Percentiles rank a stretch among this genome's conserved stretches.
Conservation (phyloP, 2,888 invertebrate genomes). For the Cataglyphis cursor region DNA sequence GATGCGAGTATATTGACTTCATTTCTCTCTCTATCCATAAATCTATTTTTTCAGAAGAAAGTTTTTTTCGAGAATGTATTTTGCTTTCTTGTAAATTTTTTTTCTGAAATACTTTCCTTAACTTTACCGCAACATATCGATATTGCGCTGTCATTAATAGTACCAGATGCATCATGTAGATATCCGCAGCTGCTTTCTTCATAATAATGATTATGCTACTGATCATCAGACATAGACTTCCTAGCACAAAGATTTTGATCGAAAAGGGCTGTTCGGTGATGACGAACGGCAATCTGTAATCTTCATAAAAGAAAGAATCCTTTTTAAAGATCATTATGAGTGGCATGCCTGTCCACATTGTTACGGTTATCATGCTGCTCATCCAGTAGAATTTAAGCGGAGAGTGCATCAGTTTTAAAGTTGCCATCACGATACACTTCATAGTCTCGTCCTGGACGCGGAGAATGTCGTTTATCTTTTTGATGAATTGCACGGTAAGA, state of each 20-base stretch:
- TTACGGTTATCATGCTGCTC: slow-evolving; percentile 14
- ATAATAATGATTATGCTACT: slow-evolving; percentile 44
- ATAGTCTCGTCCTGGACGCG: slow-evolving; percentile 47
- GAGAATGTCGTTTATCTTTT: slow-evolving; percentile 63
- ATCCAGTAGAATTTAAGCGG: slow-evolving; percentile 67
- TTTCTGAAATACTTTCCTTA: slow-evolving; percentile 57
- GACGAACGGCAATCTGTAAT: slow-evolving; percentile 69
- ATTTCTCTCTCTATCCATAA: slow-evolving; percentile 42
- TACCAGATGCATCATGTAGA: slow-evolving; percentile 73
- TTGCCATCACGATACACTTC: slow-evolving; percentile 9
- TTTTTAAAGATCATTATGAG: slow-evolving; percentile 47
- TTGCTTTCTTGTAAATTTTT: neutral
- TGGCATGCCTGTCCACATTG: slow-evolving; percentile 61
- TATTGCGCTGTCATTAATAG: slow-evolving; percentile 72
- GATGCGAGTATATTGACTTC: slow-evolving; percentile 59
- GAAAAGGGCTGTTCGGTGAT: slow-evolving; percentile 68
- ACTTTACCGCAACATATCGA: slow-evolving; percentile 63
- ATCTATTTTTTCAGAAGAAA: neutral
- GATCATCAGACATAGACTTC: slow-evolving; percentile 50
- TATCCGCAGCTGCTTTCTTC: slow-evolving; percentile 68
- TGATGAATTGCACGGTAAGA: slow-evolving; percentile 62
- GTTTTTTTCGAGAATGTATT: neutral
- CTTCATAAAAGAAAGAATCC: slow-evolving; percentile 65
- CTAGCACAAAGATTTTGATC: slow-evolving; percentile 52
- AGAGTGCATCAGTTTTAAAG: slow-evolving; percentile 59